phyloP scores from a whole-genome alignment of 2,888 invertebrate genomes.

The Crocallis elinguaria region DNA sequence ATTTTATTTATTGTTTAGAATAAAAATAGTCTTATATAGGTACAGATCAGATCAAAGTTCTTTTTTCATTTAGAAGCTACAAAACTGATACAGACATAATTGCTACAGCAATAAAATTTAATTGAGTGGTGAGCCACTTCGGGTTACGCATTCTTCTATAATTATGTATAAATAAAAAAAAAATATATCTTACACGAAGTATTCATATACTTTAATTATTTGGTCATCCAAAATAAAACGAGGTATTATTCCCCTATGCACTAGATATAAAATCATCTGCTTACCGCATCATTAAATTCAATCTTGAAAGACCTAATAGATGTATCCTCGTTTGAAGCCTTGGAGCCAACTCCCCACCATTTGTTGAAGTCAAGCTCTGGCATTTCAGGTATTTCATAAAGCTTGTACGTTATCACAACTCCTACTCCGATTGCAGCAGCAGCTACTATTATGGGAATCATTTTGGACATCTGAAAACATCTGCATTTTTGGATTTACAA shows the following conservation, averaged over 20 bases:
- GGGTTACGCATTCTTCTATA: too few species aligned
- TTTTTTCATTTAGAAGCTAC: too few species aligned
- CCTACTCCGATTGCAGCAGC: slow-evolving; percentile 51
- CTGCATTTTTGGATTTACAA: neutral
- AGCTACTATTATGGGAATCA: slow-evolving; percentile 46
- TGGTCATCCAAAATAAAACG: too few species aligned
- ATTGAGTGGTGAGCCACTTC: too few species aligned
- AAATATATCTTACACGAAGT: too few species aligned
- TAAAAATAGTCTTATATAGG: too few species aligned
- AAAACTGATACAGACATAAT: too few species aligned
- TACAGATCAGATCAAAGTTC: too few species aligned
- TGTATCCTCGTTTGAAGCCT: slow-evolving; percentile 54
- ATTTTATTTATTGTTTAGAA: neutral
- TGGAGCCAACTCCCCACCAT: slow-evolving; percentile 72
- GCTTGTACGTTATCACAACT: slow-evolving; percentile 41
- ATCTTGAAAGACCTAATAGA: slow-evolving; percentile 67
- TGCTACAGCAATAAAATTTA: too few species aligned
- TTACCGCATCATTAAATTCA: slow-evolving; percentile 72
- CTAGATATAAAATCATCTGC: neutral
- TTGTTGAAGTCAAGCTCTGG: slow-evolving; percentile 62
- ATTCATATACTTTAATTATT: too few species aligned
- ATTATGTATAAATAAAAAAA: too few species aligned
- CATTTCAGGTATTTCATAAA: slow-evolving; percentile 48
- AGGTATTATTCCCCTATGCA: too few species aligned
- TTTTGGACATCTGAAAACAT: slow-evolving; percentile 64